These are phyloP conservation scores for Hololepta plana DNA, from an alignment of 2,888 invertebrate genomes.

Conservation along the genomic window DNA sequence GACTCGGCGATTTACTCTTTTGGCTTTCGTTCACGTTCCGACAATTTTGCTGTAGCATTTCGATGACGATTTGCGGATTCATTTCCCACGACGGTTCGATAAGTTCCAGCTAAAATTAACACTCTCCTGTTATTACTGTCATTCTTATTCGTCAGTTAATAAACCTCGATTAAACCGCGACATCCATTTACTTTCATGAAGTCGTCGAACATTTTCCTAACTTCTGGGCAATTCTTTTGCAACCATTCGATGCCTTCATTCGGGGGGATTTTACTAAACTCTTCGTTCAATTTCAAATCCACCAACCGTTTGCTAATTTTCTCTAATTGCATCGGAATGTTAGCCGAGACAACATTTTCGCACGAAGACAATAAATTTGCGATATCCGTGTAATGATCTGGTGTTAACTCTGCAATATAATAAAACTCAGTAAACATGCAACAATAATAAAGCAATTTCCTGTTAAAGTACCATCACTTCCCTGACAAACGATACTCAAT, in stretches of 20 bases:
- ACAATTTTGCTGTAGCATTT: conserved; percentile 37
- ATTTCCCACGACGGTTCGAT: conserved; percentile 45
- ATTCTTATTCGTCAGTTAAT: conserved; percentile 4
- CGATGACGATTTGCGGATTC: conserved; percentile 39
- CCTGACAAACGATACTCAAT: no score
- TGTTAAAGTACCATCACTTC: no score
- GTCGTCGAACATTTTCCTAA: conserved; percentile 28
- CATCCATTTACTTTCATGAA: conserved; percentile 57
- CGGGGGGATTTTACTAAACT: conserved; percentile 31
- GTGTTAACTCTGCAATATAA: conserved; percentile 37
- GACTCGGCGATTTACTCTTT: conserved; percentile 16
- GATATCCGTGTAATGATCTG: conserved; percentile 50
- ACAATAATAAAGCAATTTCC: no score
- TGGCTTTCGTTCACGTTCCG: conserved; percentile 14
- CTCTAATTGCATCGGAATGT: conserved; percentile 33
- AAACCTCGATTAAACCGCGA: conserved; percentile 44
- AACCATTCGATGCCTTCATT: conserved; percentile 40
- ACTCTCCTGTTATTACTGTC: not conserved
- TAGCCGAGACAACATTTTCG: conserved; percentile 52
- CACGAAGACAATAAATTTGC: conserved; percentile 48
- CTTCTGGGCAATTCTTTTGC: conserved; percentile 28
- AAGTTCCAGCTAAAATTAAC: conserved; percentile 42
- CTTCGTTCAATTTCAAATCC: conserved; percentile 23
- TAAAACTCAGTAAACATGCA: no score
- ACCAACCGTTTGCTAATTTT: conserved; percentile 17